These are phyloP conservation scores for Scolanthus callimorphus DNA, from an alignment of 92 coral and sea anemone species.

Conservation along the genomic window DNA sequence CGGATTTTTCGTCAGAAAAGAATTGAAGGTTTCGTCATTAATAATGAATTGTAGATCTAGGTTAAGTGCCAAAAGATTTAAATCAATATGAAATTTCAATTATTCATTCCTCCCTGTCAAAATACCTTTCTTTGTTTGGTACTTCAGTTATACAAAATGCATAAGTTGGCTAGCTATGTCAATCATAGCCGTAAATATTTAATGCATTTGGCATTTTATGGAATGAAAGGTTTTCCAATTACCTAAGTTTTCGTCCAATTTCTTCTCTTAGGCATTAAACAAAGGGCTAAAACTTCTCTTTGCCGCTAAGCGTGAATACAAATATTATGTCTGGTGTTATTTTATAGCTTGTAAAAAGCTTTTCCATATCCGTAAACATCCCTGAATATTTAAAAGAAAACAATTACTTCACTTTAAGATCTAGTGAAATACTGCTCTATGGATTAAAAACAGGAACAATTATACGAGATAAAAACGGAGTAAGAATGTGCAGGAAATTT, in stretches of 20 bases:
- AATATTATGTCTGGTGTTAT: neutral
- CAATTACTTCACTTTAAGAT: neutral
- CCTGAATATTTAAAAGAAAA: conserved; percentile 1
- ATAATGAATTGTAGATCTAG: conserved; percentile 59
- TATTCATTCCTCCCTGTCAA: conserved; percentile 80
- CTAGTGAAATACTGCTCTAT: neutral
- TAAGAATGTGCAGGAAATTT: neutral
- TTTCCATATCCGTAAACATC: neutral
- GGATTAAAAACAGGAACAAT: neutral
- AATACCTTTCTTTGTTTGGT: conserved; percentile 84
- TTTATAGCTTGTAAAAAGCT: neutral
- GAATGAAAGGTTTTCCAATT: conserved; percentile 48
- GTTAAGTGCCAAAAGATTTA: conserved; percentile 89
- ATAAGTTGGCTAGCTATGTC: conserved; percentile 61
- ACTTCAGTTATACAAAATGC: conserved; percentile 57
- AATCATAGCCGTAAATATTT: conserved; percentile 52
- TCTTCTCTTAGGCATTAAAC: neutral
- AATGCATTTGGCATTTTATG: conserved; percentile 89
- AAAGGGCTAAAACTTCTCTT: neutral
- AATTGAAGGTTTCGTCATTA: conserved; percentile 2
- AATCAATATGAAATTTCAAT: conserved; percentile 94
- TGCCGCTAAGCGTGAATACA: neutral
- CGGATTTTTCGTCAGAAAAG: neutral
- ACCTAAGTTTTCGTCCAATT: conserved; percentile 10
- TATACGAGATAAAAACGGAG: no score